A percentile compares a stretch with the other conserved stretches of the same genome.
Conservation (phyloP, 2,888 invertebrate genomes). For the Catocala sponsa region DNA sequence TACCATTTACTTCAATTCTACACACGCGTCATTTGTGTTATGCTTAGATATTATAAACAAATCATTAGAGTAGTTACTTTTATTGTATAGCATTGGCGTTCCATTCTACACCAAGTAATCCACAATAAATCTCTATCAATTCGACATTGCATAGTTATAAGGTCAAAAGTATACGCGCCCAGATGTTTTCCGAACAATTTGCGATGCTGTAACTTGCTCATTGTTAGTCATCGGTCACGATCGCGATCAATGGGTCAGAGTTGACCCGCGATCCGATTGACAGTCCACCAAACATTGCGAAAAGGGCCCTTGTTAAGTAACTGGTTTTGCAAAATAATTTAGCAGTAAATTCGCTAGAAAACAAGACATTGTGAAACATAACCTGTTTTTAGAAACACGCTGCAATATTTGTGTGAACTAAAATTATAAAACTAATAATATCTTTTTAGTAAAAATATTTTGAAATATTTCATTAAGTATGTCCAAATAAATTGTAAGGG, state of each 20-base stretch:
- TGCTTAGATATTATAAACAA: no score
- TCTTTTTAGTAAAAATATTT: conserved; percentile 17
- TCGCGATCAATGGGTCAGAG: conserved; percentile 72
- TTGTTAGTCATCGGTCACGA: conserved; percentile 78
- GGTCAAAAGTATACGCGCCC: conserved; percentile 61
- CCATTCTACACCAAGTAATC: no score
- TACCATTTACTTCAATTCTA: no score
- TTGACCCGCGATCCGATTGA: conserved; percentile 59
- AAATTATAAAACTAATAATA: conserved; percentile 8
- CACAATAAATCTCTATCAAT: conserved; percentile 29
- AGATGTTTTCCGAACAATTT: conserved; percentile 70
- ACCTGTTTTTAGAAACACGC: conserved; percentile 14
- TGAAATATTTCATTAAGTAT: conserved; percentile 22
- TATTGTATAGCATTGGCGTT: no score
- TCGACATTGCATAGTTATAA: conserved; percentile 64
- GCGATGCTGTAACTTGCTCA: conserved; percentile 63
- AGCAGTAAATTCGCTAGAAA: neutral
- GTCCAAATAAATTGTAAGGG: conserved; percentile 19
- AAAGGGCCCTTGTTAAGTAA: conserved; percentile 48
- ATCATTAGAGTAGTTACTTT: no score
- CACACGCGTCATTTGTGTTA: no score
- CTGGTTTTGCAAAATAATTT: conserved; percentile 36
- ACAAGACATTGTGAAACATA: conserved; percentile 33
- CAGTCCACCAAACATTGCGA: conserved; percentile 46
- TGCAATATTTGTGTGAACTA: conserved; percentile 24